These are phyloP conservation scores for Mesitornis unicolor DNA, from an alignment of 2,113 vertebrate genomes.

Conservation along the genomic window DNA sequence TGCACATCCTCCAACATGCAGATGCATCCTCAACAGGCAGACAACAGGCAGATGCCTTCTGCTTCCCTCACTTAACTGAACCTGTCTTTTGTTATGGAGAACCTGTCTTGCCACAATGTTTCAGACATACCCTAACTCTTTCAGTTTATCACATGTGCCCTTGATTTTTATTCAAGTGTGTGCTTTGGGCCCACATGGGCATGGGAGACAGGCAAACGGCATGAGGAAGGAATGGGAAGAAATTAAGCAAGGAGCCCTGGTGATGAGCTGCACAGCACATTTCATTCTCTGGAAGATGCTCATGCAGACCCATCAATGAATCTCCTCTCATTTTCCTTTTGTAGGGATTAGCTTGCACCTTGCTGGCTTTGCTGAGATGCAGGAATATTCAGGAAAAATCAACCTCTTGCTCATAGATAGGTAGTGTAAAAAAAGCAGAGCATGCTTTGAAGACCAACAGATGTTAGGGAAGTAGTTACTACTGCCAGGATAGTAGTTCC, in stretches of 20 bases:
- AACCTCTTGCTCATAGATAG: neutral
- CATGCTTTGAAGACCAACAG: neutral
- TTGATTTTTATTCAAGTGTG: neutral
- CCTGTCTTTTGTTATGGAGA: too few species aligned
- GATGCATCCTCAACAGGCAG: too few species aligned
- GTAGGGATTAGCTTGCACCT: neutral
- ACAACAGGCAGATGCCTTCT: too few species aligned
- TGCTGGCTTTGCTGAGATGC: neutral
- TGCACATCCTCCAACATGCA: too few species aligned
- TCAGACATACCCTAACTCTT: too few species aligned
- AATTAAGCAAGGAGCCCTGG: neutral
- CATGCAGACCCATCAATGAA: neutral
- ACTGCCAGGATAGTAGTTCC: neutral
- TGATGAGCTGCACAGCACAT: neutral
- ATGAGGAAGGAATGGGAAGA: neutral
- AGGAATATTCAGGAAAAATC: neutral
- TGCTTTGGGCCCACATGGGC: neutral
- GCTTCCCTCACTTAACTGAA: too few species aligned
- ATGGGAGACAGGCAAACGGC: neutral
- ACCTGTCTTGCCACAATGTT: too few species aligned
- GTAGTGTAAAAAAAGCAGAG: neutral
- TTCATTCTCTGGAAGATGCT: neutral
- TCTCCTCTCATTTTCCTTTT: neutral
- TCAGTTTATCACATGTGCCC: too few species aligned
- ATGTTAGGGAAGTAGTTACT: constrained; percentile 3